A percentile compares a stretch with the other conserved stretches of the same genome.
Conservation (phyloP, 2,888 invertebrate genomes). For the Crepidodera aurea region DNA sequence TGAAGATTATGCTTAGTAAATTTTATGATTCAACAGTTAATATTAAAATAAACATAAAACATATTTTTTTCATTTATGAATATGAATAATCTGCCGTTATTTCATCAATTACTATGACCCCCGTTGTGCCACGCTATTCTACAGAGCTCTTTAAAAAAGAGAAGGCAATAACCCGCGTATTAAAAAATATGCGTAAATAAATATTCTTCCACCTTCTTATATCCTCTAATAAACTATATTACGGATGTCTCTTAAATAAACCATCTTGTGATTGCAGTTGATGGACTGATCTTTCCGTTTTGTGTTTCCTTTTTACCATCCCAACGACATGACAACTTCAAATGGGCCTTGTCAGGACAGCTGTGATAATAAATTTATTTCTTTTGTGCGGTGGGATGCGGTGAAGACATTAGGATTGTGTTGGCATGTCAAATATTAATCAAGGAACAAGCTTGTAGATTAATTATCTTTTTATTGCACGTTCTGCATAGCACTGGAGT, state of each 20-base stretch:
- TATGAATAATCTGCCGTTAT: too few species aligned
- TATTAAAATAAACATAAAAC: too few species aligned
- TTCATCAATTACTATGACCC: too few species aligned
- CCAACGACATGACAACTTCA: neutral
- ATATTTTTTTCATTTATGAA: too few species aligned
- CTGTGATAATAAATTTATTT: conserved; percentile 26
- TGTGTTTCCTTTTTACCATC: neutral
- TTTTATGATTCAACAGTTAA: too few species aligned
- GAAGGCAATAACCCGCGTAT: too few species aligned
- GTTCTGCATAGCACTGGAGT: too few species aligned
- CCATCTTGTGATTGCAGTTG: conserved; percentile 16
- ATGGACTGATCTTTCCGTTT: conserved; percentile 28
- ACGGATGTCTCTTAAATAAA: conserved; percentile 9
- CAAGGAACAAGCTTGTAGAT: neutral
- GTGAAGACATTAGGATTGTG: conserved; percentile 31
- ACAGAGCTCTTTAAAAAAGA: too few species aligned
- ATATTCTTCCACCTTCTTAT: neutral
- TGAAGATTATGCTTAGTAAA: too few species aligned
- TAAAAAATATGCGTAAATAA: neutral
- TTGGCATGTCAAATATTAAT: neutral
- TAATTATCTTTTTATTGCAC: neutral
- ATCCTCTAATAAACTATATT: neutral
- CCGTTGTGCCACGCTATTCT: too few species aligned
- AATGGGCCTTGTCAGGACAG: conserved; percentile 15
- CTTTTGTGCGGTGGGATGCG: conserved; percentile 2